These are phyloP conservation scores for Echinometra lucunter DNA, from an alignment of 53 echinoderm and acorn worm genomes.

Conservation along the genomic window DNA sequence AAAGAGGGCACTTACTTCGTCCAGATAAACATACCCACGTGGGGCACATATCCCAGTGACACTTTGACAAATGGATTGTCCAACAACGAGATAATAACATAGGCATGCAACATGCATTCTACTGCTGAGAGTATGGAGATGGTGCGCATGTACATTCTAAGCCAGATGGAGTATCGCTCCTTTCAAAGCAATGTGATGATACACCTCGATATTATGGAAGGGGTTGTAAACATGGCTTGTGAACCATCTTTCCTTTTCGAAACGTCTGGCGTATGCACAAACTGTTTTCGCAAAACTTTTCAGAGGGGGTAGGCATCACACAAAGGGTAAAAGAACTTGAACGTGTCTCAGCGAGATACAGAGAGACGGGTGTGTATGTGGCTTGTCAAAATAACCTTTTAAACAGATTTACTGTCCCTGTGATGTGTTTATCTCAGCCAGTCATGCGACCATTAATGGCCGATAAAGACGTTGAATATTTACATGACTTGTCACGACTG, in stretches of 20 bases:
- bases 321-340: neutral
- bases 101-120: too few species aligned
- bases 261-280: neutral
- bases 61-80: too few species aligned
- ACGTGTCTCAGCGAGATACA: constrained; percentile 11
- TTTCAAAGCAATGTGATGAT: too few species aligned
- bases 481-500: constrained; percentile 57
- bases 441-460: constrained; percentile 55
- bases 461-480: constrained; percentile 69
- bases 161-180: neutral
- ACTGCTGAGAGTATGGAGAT: neutral
- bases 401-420: constrained; percentile 56
- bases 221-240: neutral
- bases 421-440: constrained; percentile 49
- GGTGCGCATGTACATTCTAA: neutral
- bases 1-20: too few species aligned
- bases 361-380: constrained; percentile 51
- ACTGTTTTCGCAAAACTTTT: neutral
- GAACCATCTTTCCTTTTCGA: neutral
- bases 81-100: too few species aligned
- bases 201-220: neutral
- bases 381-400: constrained; percentile 61
- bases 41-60: too few species aligned
- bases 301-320: neutral
- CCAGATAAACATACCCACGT: neutral